Percentiles rank a stretch among this genome's conserved stretches.
phyloP scores from a whole-genome alignment of 2,888 invertebrate genomes.

The Hypercompe scribonia region DNA sequence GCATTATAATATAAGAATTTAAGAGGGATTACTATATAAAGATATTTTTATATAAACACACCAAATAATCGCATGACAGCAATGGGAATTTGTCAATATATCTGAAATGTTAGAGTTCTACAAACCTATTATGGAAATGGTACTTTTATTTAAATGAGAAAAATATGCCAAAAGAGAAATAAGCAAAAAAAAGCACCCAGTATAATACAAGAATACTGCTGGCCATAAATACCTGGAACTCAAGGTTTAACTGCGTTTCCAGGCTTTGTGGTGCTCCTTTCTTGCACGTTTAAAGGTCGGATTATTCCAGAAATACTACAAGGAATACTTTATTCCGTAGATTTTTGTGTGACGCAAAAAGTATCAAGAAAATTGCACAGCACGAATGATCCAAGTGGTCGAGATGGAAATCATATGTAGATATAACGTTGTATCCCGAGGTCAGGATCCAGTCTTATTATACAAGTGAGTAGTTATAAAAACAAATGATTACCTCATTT shows the following conservation, averaged over 20 bases:
- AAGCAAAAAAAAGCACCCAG: no score
- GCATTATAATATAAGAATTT: background rate
- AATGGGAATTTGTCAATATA: no score
- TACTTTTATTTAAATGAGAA: no score
- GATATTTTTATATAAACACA: no score
- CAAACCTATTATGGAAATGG: no score
- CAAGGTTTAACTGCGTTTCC: background rate
- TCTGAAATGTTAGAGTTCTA: no score
- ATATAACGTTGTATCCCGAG: background rate
- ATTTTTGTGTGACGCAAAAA: background rate
- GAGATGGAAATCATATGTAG: background rate
- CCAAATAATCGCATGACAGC: no score
- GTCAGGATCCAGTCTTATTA: background rate
- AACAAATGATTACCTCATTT: conserved; percentile 31
- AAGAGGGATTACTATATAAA: background rate
- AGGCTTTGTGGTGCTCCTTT: no score
- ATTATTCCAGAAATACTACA: background rate
- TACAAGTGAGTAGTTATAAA: conserved; percentile 18
- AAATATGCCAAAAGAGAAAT: no score
- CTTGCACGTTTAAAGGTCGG: background rate
- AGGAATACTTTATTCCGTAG: background rate
- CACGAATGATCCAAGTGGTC: background rate
- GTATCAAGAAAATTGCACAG: background rate
- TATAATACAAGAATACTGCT: no score
- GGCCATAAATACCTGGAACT: background rate